phyloP scores from a whole-genome alignment of 2,113 vertebrate species.

The Lethenteron reissneri region DNA sequence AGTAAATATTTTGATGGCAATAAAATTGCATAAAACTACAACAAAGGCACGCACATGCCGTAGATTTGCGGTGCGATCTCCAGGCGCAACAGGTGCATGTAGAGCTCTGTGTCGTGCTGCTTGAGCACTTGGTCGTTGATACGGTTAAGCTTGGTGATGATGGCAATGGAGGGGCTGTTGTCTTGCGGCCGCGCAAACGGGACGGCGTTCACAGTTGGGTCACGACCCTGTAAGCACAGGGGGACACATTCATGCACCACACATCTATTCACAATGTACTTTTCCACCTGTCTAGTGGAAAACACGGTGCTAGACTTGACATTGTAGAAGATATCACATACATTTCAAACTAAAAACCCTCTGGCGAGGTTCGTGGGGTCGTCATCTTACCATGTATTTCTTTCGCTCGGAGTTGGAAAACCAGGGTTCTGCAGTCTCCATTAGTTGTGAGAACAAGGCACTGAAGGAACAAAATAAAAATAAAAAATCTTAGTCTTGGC shows the following conservation, averaged over 20 bases:
- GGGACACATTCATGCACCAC: too few relatives aligned
- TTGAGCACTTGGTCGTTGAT: conserved; percentile 92
- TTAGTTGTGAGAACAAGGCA: conserved; percentile 39
- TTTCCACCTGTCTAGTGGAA: too few relatives aligned
- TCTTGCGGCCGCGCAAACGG: conserved; percentile 92
- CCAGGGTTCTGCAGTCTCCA: conserved; percentile 48
- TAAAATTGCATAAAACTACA: conserved; percentile 9
- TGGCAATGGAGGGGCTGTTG: conserved; percentile 68
- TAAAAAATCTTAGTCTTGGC: too few relatives aligned
- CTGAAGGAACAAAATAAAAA: conserved; percentile 15
- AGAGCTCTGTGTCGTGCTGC: conserved; percentile 76
- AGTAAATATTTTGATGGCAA: conserved; percentile 13
- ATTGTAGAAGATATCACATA: too few relatives aligned
- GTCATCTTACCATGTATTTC: conserved; percentile 31
- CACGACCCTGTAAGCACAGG: conserved; percentile 42
- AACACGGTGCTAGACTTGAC: too few relatives aligned
- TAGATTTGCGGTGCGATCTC: conserved; percentile 98
- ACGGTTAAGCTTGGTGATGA: conserved; percentile 93
- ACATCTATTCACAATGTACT: too few relatives aligned
- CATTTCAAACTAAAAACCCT: too few relatives aligned
- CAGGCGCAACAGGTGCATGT: conserved; percentile 86
- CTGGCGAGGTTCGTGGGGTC: too few relatives aligned
- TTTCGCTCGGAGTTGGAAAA: conserved; percentile 48
- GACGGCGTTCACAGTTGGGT: conserved; percentile 61
- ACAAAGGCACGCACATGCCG: conserved; percentile 34